Base-by-base conservation (phyloP, 1,140 invertebrate genomes). In the Paralvinella palmiformis region DNA sequence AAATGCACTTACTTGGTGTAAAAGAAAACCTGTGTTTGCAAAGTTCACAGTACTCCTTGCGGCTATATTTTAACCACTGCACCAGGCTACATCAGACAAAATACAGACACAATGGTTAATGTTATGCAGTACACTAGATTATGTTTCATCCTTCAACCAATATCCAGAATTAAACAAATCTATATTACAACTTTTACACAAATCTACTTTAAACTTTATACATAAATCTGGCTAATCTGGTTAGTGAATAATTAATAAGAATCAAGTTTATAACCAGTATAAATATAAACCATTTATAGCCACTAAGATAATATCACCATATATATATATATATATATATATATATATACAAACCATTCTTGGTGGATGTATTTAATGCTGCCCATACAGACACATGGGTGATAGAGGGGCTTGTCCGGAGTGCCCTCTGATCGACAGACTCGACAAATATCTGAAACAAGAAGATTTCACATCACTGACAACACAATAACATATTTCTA, bases 291-390 rank as follows among this genome's bases (percentile, higher is more conserved):
- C n/a, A n/a, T n/a, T n/a, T n/a, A n/a, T n/a, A n/a, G n/a, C n/a
- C n/a, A n/a, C n/a, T n/a, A n/a, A n/a, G n/a, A n/a, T n/a, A n/a
- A n/a, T n/a, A 53, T 52, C 6, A 41, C 13, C 3, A 13, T 52
- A 1, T 2, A 37, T 20, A 10, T 41, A 59, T 1, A 37, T 59
- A n/a, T 17, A 36, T 48, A 22, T 22, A n/a, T n/a, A n/a, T n/a
- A n/a, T n/a, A n/a, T n/a, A n/a, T n/a, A 64, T 36, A 56, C 72
- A 68, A 73, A 83, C 82, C 86, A 87, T 66, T 87, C 86, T 78
- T 98, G 95, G 81, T 99, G 96, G 52, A 99, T 98, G 85, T 91
- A 99, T 83, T 98, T 98, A 65, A 99, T 99, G 67, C 92, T 96
- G 48, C 96, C 96, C 13, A 94, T 97, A 79, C 96, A 99, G 58